A percentile compares a stretch with the other conserved stretches of the same genome.
Conservation (phyloP, 2,797 vertebrate genomes). For the Salmo trutta region DNA sequence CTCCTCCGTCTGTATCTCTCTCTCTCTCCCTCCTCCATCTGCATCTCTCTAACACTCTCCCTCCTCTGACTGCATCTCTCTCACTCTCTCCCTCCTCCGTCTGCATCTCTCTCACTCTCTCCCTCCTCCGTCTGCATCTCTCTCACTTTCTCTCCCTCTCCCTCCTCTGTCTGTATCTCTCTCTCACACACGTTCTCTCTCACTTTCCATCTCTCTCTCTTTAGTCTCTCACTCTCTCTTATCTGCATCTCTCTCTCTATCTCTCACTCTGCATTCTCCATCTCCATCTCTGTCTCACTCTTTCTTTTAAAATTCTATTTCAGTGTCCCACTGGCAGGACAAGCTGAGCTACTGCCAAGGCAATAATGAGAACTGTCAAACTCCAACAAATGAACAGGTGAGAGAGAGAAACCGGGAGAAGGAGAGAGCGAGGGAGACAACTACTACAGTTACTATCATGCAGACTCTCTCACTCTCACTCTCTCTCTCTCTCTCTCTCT, state of each 20-base stretch:
- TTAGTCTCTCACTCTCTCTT: conserved; percentile 26
- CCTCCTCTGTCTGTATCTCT: conserved; percentile 7
- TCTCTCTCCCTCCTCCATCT: neutral
- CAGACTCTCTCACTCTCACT: conserved; percentile 13
- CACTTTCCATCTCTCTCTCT: conserved; percentile 22
- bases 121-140: neutral
- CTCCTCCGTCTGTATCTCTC: neutral
- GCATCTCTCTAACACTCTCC: conserved; percentile 1
- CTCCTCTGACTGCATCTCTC: neutral
- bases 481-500: conserved; percentile 6
- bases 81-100: conserved; percentile 12
- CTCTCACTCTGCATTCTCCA: conserved; percentile 44
- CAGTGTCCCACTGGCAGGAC: conserved; percentile 75
- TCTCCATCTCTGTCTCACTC: conserved; percentile 3
- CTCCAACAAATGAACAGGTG: conserved; percentile 79
- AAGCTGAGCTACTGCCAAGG: conserved; percentile 77
- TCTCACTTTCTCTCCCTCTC: conserved; percentile 10
- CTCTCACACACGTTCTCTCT: conserved; percentile 7
- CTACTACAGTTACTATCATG: conserved; percentile 61
- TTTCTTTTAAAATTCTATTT: conserved; percentile 65
- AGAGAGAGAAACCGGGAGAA: conserved; percentile 55
- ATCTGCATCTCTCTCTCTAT: conserved; percentile 37
- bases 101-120: neutral
- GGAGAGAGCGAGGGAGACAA: conserved; percentile 52
- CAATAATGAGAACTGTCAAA: conserved; percentile 82